Conservation (phyloP, 2,888 invertebrate species). For the Buathra laborator region DNA sequence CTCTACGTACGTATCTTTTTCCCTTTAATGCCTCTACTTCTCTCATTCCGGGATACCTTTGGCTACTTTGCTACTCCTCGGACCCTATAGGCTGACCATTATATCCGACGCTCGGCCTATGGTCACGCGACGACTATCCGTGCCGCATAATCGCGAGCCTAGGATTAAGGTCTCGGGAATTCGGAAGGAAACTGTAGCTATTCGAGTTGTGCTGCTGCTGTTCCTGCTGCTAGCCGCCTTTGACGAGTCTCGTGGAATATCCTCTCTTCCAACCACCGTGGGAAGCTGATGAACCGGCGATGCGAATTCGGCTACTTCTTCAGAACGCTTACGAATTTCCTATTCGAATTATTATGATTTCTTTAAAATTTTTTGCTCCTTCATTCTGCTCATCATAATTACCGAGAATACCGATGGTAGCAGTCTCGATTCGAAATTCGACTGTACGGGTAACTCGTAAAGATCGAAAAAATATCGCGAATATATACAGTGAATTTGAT, state of each 20-base stretch:
- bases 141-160: slow-evolving; percentile 74
- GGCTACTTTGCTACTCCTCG: slow-evolving; percentile 4
- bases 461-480: not conserved
- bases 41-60: not conserved
- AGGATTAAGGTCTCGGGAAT: slow-evolving; percentile 74
- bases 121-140: slow-evolving; percentile 75
- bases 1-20: slow-evolving; percentile 50
- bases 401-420: not conserved
- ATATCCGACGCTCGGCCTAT: slow-evolving; percentile 51
- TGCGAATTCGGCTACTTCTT: slow-evolving; percentile 53
- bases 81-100: slow-evolving; percentile 65
- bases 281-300: slow-evolving; percentile 56
- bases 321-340: slow-evolving; percentile 28
- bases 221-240: not conserved
- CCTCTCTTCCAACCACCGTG: slow-evolving; percentile 60
- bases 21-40: slow-evolving; percentile 37
- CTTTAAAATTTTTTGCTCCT: not conserved
- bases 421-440: not conserved
- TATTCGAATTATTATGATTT: not conserved
- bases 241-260: slow-evolving; percentile 56
- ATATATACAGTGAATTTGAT: not conserved
- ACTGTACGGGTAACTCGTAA: not conserved
- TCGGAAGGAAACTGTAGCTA: slow-evolving; percentile 74
- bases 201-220: slow-evolving; percentile 12
- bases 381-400: slow-evolving; percentile 17